A percentile compares a stretch with the other conserved stretches of the same genome.
These are phyloP conservation scores for Glomeris maerens DNA, from an alignment of 1,140 invertebrate genomes.

Conservation along the genomic window DNA sequence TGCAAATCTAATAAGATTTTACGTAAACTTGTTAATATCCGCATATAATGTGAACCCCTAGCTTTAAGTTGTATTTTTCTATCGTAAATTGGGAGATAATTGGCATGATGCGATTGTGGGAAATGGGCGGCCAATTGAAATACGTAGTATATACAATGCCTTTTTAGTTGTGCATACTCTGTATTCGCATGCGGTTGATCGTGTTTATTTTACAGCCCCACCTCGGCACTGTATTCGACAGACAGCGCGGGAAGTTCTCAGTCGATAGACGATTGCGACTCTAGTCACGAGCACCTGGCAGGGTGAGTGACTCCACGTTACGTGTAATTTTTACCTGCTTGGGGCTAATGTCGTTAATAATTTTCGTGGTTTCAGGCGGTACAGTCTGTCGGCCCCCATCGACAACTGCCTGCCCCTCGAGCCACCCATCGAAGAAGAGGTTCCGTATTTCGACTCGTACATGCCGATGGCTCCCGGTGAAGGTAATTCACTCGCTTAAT, in stretches of 20 bases:
- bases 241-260: background rate
- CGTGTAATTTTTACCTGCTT: slow-evolving; percentile 11
- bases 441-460: too few relatives aligned
- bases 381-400: slow-evolving; percentile 42
- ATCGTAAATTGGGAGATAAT: too few relatives aligned
- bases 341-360: slow-evolving; percentile 2
- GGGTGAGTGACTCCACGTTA: slow-evolving; percentile 12
- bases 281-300: background rate
- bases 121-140: too few relatives aligned
- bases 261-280: background rate
- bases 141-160: too few relatives aligned
- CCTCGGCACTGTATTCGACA: background rate
- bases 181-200: too few relatives aligned
- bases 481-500: slow-evolving; percentile 1
- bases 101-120: too few relatives aligned
- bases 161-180: too few relatives aligned
- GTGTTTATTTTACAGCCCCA: background rate
- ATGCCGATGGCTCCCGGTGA: slow-evolving; percentile 6
- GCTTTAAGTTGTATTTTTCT: too few relatives aligned
- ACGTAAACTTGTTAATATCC: too few relatives aligned
- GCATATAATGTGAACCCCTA: too few relatives aligned
- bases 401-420: slow-evolving; percentile 36
- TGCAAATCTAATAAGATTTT: too few relatives aligned
- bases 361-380: slow-evolving; percentile 23
- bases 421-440: slow-evolving; percentile 37